These are phyloP conservation scores for Chaetorhynchus papuensis DNA, from an alignment of 2,113 vertebrate species.

Conservation along the genomic window DNA sequence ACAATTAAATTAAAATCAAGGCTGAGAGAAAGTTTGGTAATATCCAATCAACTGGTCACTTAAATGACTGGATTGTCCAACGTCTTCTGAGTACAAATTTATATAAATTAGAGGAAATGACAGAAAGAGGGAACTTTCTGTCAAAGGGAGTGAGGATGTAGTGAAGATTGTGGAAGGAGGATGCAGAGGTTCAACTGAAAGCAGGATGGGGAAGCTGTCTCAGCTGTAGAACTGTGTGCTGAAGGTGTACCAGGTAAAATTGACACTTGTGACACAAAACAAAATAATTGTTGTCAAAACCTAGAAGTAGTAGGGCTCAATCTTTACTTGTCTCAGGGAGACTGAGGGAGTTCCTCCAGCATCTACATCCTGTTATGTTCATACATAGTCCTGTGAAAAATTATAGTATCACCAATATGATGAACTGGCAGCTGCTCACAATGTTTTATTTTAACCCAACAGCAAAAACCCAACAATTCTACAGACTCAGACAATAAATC, in stretches of 20 bases:
- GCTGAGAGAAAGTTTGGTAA: neutral
- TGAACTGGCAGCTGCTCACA: neutral
- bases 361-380: neutral
- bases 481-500: neutral
- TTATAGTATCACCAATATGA: neutral
- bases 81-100: neutral
- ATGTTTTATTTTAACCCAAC: neutral
- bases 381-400: neutral
- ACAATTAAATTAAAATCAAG: neutral
- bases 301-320: neutral
- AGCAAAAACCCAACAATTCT: neutral
- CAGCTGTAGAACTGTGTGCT: neutral
- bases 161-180: neutral
- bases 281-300: neutral
- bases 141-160: neutral
- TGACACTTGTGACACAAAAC: neutral
- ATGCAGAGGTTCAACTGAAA: neutral
- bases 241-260: neutral
- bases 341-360: neutral
- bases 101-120: neutral
- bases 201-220: neutral
- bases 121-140: neutral
- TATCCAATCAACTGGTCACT: neutral
- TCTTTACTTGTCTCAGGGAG: neutral
- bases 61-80: neutral